phyloP scores from a whole-genome alignment of 2,113 vertebrate species.

The Forbesichthys papilliferus region DNA sequence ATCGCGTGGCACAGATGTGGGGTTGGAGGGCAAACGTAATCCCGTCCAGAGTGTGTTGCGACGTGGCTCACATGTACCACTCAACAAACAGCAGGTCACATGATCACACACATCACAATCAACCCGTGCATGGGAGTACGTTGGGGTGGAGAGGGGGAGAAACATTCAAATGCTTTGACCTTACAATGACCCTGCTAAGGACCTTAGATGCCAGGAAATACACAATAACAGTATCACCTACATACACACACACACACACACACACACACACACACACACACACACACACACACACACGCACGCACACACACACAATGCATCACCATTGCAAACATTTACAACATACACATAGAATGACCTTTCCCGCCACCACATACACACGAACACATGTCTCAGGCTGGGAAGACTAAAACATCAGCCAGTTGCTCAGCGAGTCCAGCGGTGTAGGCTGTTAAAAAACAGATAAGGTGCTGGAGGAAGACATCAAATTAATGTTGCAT shows the following conservation, averaged over 20 bases:
- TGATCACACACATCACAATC: conserved; percentile 27
- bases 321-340: background rate
- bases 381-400: background rate
- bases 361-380: background rate
- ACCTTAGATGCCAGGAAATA: conserved; percentile 63
- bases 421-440: background rate
- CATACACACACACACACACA: conserved; percentile 6
- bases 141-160: background rate
- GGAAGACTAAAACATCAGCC: background rate
- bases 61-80: conserved; percentile 42
- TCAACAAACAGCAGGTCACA: conserved; percentile 42
- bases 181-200: conserved; percentile 65
- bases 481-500: conserved; percentile 43
- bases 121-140: background rate
- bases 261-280: background rate
- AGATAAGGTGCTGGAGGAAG: conserved; percentile 15
- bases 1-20: conserved; percentile 57
- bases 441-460: conserved; percentile 15
- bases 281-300: conserved; percentile 6
- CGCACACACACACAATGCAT: background rate
- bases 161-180: conserved; percentile 49
- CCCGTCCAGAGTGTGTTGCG: conserved; percentile 35
- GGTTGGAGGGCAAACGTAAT: conserved; percentile 60
- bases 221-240: conserved; percentile 40
- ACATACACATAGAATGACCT: background rate